A percentile compares a stretch with the other conserved stretches of the same genome.
Evolutionary conservation across 2,113 vertebrate genomes (phyloP).

Genomic region (Pseudopipra pipra): DNA sequence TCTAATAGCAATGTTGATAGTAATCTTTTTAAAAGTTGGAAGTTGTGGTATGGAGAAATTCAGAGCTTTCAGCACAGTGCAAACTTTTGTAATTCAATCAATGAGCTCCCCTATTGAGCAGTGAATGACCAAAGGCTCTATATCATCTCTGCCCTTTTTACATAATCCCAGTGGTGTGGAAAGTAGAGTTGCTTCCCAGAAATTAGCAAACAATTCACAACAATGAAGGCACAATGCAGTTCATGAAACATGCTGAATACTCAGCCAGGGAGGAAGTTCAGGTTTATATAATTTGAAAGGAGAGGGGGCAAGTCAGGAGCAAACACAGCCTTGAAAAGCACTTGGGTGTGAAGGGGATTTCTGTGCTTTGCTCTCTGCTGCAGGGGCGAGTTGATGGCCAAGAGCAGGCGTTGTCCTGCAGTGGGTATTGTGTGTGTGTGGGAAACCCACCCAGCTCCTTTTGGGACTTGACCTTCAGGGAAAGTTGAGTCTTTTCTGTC

Average conservation of each 20-base stretch:
- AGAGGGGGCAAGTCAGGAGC: background rate
- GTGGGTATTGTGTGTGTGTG: background rate
- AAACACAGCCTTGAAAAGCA: background rate
- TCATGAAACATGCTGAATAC: background rate
- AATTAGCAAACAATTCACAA: background rate
- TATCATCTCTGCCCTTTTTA: background rate
- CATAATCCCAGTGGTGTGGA: background rate
- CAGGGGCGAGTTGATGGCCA: background rate
- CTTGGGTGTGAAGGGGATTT: background rate
- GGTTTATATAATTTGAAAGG: background rate
- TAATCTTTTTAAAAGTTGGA: background rate
- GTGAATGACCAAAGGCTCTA: background rate
- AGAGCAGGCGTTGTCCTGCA: background rate
- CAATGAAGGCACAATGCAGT: background rate
- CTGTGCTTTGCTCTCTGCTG: background rate
- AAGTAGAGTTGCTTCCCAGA: background rate
- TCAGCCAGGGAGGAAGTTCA: background rate
- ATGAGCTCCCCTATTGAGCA: background rate
- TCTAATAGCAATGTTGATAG: background rate
- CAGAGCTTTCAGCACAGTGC: background rate
- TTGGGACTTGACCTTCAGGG: background rate
- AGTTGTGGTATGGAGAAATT: background rate
- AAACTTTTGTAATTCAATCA: background rate
- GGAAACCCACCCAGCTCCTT: background rate
- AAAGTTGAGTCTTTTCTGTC: background rate